Base-by-base conservation (phyloP, 2,113 vertebrate genomes). In the Dasypus novemcinctus region DNA sequence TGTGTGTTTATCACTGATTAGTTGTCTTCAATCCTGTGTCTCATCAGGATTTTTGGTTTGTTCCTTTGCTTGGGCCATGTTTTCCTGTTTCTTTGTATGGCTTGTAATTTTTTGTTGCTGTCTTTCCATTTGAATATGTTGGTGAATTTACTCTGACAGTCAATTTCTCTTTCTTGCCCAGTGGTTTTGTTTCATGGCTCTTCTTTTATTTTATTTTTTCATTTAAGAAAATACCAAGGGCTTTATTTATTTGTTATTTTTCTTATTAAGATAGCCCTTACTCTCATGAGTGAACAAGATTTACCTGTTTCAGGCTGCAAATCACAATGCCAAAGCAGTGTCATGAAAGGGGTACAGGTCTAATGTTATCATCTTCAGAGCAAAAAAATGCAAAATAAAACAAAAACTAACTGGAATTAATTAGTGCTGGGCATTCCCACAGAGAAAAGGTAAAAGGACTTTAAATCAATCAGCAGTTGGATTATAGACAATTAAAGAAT, bases 141-240 rank as follows among this genome's bases (percentile, higher is more conserved):
- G 46, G 46, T 49, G 46, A 49, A 49, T 49, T 49, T 49, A 49
- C 5, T 49, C 46, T 49, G 46, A 49, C 46, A 49, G 46, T 49
- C 46, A 49, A 49, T 49, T 49, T 49, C 46, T 49, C 46, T 49
- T 11, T 49, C 46, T 49, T 49, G 46, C 8, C 46, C 11, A 49
- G 46, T 49, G 46, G 46, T 49, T 49, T 49, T 49, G 8, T 49
- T 49, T 49, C 46, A 49, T 9, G 46, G 46, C 46, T 49, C 5
- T 49, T 49, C 46, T 49, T 49, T 49, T 7, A 49, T 49, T 49
- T 49, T n/a, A n/a, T n/a, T n/a, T n/a, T n/a, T n/a, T n/a, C n/a
- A 93, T 93, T 96, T 72, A 78, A 95, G 91, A 98, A 97, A 97
- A 97, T 97, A 95, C 43, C 72, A 81, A 93, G 74, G 74, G 85